Base-by-base conservation (phyloP, 2,888 invertebrate genomes). In the Nomada fucata region DNA sequence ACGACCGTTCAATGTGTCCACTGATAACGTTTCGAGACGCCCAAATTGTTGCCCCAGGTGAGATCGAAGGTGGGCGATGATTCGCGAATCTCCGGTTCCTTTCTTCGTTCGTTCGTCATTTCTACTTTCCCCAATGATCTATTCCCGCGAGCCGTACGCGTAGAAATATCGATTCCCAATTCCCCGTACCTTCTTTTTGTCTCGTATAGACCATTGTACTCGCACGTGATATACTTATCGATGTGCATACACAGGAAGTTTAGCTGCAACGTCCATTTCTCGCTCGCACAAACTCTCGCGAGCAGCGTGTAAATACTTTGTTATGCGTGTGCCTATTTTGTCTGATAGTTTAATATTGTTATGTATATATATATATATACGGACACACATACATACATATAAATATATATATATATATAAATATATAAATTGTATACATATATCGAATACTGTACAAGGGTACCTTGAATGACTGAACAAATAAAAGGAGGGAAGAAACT, bases 261-360 rank as follows among this genome's bases (percentile, higher is more conserved):
- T 87, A 77, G 73, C 80, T 76, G 72, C 64, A 76, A 86, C 77
- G 75, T 86, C 80, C 82, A 85, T 67, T 82, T 84, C 68, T 76
- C 71, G 82, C 76, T 80, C 75, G 79, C 73, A 23, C 70, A 20
- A 55, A 23, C 59, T 57, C 15, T 42, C 65, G 76, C 60, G 72
- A 20, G 64, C 72, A 63, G 63, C 76, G 76, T 83, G 79, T 81
- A 86, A 78, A 86, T 88, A 85, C 79, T 79, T 52, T 87, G 77
- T 89, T 86, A 87, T 84, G 83, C 73, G 86, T 89, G 85, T 88
- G 84, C 83, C 88, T 88, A 84, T 60, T 82, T 83, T 47, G 73
- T 82, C 83, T 83, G 67, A 79, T 86, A 83, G 82, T 79, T 78
- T 81, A 55, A 86, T 81, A 82, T 79, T 82, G 68, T 82, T 87